A percentile compares a stretch with the other conserved stretches of the same genome.
These are phyloP conservation scores for Aphelenchoides bicaudatus DNA, from an alignment of 2,888 invertebrate species.

Conservation along the genomic window DNA sequence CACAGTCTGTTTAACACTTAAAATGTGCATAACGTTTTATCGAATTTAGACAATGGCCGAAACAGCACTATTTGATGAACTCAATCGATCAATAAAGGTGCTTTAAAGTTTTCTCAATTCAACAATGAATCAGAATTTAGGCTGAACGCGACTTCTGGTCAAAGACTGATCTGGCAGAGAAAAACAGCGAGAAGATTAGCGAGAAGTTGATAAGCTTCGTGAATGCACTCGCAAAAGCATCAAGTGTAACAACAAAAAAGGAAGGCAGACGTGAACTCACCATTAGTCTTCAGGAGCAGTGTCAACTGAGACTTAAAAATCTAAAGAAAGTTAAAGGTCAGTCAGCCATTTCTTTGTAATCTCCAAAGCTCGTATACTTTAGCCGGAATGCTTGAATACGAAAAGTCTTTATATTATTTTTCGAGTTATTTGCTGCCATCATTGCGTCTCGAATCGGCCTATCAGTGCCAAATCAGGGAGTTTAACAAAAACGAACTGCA, in stretches of 20 bases:
- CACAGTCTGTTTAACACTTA: slow-evolving; percentile 22
- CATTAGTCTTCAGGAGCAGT: slow-evolving; percentile 42
- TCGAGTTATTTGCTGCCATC: slow-evolving; percentile 13
- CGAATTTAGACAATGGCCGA: slow-evolving; percentile 26
- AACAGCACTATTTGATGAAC: slow-evolving; percentile 19
- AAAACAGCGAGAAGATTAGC: slow-evolving; percentile 36
- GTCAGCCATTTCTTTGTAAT: slow-evolving; percentile 17
- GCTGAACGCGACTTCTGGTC: slow-evolving; percentile 18
- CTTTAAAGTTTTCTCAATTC: no score
- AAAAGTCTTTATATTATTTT: background rate
- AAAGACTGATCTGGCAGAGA: slow-evolving; percentile 28
- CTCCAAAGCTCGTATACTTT: background rate
- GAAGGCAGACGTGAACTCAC: slow-evolving; percentile 42
- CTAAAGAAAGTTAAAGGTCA: slow-evolving; percentile 42
- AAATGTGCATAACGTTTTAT: no score
- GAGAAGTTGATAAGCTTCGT: slow-evolving; percentile 33
- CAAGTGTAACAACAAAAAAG: slow-evolving; percentile 36
- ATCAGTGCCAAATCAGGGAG: slow-evolving; percentile 16
- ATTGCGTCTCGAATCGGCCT: slow-evolving; percentile 25
- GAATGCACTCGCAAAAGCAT: slow-evolving; percentile 32
- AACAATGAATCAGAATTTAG: no score
- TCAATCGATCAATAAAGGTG: slow-evolving; percentile 2
- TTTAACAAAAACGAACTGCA: slow-evolving; percentile 20
- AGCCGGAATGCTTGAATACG: slow-evolving; percentile 11
- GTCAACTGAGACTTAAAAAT: slow-evolving; percentile 34